Evolutionary conservation across 2,888 invertebrate genomes (phyloP), one percentile per base, ranked within the genome.

Genomic region (Oxyteleia sp.): DNA sequence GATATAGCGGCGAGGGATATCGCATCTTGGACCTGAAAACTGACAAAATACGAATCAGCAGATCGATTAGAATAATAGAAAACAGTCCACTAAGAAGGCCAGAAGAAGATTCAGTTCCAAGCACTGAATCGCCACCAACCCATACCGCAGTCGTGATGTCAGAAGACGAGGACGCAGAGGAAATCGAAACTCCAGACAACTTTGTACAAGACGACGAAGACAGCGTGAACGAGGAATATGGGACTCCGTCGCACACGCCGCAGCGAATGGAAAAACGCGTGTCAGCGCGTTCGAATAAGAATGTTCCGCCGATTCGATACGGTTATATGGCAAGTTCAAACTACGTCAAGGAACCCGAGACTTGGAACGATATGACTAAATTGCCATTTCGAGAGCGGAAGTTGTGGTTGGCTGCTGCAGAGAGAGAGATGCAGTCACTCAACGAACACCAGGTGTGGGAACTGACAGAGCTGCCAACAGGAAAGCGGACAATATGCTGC

Each of bases 401-500:
- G 10, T 23, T 69, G 3, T 86, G 82, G 84, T 23, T 15, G 10
- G 20, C 49, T 13, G 87, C 87, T 0, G 86, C 89, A 53, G 79
- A 86, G 1, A 84, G 83, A 16, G 87, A 89, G 74, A 82, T 87
- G n/a, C 20, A 84, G 13, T 85, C 86, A 0, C 57, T 88, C 4
- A 43, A 32, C 0, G 59, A 83, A 18, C 88, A 88, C 53, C 8
- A 85, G 3, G 89, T 88, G 0, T 89, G 89, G 88, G 79, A 81
- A 35, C 18, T 89, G 1, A 53, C 64, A 11, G 32, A 61, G 13
- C 69, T 86, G 43, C 87, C 86, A 7, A 4, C 45, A 15, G 79
- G 53, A 11, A 80, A 75, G 71, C 75, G 68, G 23, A 41, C 85
- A 0, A 75, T 89, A 5, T 84, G 83, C 0, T 86, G 84, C 15